Evolutionary conservation across 2,113 vertebrate species (phyloP).

Genomic region (Cyanocitta stelleri): DNA sequence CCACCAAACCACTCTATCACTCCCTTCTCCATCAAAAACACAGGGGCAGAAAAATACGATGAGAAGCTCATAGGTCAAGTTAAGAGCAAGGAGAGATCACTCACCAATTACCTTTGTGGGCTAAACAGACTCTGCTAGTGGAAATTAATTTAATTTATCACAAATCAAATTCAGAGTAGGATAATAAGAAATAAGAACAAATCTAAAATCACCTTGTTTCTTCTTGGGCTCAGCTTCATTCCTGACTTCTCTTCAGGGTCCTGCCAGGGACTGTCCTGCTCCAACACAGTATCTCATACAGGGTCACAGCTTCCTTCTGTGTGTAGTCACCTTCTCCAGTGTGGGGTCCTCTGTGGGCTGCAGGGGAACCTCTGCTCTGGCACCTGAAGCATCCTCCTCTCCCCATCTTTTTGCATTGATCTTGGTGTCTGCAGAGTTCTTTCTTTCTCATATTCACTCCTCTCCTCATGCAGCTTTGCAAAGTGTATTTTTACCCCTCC

Average conservation of each 20-base stretch:
- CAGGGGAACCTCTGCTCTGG: background rate
- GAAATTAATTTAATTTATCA: background rate
- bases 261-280: background rate
- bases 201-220: background rate
- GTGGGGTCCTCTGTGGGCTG: background rate
- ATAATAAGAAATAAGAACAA: background rate
- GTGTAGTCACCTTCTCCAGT: fast-evolving
- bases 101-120: background rate
- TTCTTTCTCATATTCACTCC: background rate
- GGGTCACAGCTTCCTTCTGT: background rate
- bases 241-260: background rate
- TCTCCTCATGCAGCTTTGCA: background rate
- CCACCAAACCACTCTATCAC: background rate
- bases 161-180: background rate
- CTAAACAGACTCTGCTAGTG: background rate
- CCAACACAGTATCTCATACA: fast-evolving
- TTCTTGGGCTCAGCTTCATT: background rate
- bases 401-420: background rate
- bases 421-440: background rate
- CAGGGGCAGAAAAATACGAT: background rate
- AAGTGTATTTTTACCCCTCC: background rate
- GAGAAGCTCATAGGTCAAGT: background rate
- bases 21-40: background rate
- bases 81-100: background rate
- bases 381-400: background rate